phyloP scores from a whole-genome alignment of 2,888 invertebrate genomes.

The Cephus runcator region DNA sequence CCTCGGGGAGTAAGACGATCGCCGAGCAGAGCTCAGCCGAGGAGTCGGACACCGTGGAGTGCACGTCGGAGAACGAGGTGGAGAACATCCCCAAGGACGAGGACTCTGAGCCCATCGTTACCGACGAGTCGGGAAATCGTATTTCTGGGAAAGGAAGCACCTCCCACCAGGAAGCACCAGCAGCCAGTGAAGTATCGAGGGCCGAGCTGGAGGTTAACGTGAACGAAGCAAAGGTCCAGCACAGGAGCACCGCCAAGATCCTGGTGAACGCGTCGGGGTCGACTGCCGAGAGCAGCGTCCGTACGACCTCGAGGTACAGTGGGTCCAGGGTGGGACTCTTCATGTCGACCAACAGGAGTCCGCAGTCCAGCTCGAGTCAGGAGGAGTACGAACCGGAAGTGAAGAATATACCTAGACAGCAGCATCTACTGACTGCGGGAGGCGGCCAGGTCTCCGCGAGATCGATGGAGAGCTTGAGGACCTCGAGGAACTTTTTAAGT shows the following conservation, averaged over 20 bases:
- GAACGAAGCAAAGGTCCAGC: conserved; percentile 24
- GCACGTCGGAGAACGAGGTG: conserved; percentile 56
- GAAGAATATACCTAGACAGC: conserved; percentile 56
- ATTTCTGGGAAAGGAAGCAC: conserved; percentile 28
- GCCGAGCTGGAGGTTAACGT: background rate
- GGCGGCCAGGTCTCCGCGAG: conserved; percentile 69
- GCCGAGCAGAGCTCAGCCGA: conserved; percentile 39
- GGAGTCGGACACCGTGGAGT: conserved; percentile 54
- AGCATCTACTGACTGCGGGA: conserved; percentile 48
- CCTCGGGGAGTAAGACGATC: conserved; percentile 17
- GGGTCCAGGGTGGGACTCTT: conserved; percentile 70
- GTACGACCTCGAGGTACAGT: conserved; percentile 58
- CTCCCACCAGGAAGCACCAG: background rate
- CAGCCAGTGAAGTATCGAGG: background rate
- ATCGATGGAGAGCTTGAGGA: conserved; percentile 78
- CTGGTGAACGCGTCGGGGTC: conserved; percentile 54
- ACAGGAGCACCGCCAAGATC: conserved; percentile 42
- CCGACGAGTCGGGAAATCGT: conserved; percentile 36
- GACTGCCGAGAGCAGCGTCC: conserved; percentile 34
- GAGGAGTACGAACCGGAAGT: conserved; percentile 75
- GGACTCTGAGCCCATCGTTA: conserved; percentile 28
- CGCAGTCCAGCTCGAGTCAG: conserved; percentile 77
- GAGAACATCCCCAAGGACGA: conserved; percentile 55
- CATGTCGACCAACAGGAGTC: conserved; percentile 69
- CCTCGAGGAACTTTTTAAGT: conserved; percentile 67